Evolutionary conservation across 2,797 vertebrate species (phyloP).

Genomic region (Rhynchonycteris naso): DNA sequence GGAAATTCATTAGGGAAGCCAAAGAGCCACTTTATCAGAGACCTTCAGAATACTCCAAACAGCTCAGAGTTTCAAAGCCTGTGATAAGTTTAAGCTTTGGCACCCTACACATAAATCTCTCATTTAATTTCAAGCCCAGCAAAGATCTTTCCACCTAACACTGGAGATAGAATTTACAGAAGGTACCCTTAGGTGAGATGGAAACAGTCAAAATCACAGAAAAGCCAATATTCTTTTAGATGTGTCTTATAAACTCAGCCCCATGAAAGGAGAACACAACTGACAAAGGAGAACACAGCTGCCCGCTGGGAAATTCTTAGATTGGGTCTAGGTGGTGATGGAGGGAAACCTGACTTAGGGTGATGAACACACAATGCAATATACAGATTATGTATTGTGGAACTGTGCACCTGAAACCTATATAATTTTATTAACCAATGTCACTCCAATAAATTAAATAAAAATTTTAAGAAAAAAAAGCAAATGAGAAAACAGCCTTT

Average conservation of each 20-base stretch:
- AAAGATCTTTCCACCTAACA: conserved; percentile 19
- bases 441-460: too few relatives aligned
- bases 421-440: too few relatives aligned
- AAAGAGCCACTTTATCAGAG: conserved; percentile 23
- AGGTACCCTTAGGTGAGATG: neutral
- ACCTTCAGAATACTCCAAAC: conserved; percentile 1
- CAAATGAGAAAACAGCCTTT: neutral
- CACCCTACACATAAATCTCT: neutral
- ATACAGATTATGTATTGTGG: too few relatives aligned
- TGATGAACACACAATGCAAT: too few relatives aligned
- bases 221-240: neutral
- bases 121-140: conserved; percentile 46
- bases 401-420: too few relatives aligned
- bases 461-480: neutral
- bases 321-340: neutral
- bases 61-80: conserved; percentile 5
- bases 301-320: neutral
- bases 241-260: conserved; percentile 9
- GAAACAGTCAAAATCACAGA: neutral
- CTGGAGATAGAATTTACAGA: conserved; percentile 8
- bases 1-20: conserved; percentile 21
- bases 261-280: neutral
- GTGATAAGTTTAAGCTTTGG: conserved; percentile 1
- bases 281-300: neutral
- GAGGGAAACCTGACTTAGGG: too few relatives aligned